These are phyloP conservation scores for Paracentrotus lividus DNA, from an alignment of 53 echinoderm and acorn worm species.

Conservation along the genomic window DNA sequence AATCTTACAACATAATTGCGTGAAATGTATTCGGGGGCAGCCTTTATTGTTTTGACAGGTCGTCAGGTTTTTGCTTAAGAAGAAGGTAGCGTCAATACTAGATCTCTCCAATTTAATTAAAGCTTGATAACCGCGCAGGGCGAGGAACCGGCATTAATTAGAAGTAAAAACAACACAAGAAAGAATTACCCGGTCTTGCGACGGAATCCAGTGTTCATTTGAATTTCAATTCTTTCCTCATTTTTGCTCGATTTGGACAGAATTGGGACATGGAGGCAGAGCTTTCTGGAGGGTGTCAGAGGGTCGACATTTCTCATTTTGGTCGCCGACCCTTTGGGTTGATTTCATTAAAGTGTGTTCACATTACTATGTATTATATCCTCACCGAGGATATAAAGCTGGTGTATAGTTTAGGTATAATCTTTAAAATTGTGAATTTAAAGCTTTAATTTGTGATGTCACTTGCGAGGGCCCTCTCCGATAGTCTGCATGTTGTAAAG, in stretches of 20 bases:
- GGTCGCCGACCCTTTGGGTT: constrained; percentile 27
- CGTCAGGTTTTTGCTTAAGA: not conserved
- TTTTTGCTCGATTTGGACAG: constrained; percentile 19
- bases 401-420: no score
- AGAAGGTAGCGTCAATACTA: constrained; percentile 1
- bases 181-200: not conserved
- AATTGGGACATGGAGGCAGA: not conserved
- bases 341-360: constrained; percentile 33
- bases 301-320: constrained; percentile 32
- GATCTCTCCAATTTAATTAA: constrained; percentile 25
- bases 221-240: constrained; percentile 41
- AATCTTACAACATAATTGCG: not conserved
- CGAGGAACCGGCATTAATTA: constrained; percentile 28
- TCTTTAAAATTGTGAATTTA: no score
- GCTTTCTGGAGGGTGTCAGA: not conserved
- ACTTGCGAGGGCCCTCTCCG: no score
- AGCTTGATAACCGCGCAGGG: not conserved
- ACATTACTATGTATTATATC: no score
- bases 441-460: no score
- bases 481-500: no score
- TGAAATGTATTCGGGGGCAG: not conserved
- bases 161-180: constrained; percentile 23
- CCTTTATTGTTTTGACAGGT: constrained; percentile 8
- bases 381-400: no score
- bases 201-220: not conserved